Evolutionary conservation across 2,888 invertebrate genomes (phyloP).

Genomic region (Eupithecia exiguata): DNA sequence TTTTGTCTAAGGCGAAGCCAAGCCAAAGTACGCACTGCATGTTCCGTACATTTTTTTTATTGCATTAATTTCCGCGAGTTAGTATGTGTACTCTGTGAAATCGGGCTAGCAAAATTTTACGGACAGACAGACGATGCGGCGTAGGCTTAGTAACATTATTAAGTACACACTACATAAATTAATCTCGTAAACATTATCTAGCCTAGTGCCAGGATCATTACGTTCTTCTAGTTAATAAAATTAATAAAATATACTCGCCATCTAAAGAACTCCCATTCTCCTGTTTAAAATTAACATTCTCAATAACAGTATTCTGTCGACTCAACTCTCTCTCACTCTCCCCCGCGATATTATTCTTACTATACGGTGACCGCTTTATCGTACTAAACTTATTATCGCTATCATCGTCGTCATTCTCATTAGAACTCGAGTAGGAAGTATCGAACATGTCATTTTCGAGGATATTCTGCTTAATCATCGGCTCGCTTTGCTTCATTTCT

Average conservation of each 20-base stretch:
- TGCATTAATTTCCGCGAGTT: no score
- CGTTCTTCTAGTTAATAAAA: background rate
- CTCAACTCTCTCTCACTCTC: constrained; percentile 66
- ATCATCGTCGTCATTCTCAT: constrained; percentile 85
- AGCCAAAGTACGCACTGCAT: background rate
- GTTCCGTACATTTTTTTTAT: background rate
- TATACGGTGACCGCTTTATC: constrained; percentile 87
- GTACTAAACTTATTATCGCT: constrained; percentile 88
- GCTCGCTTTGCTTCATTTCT: constrained; percentile 70
- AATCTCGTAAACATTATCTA: no score
- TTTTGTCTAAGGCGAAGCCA: background rate
- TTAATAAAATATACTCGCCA: constrained; percentile 52
- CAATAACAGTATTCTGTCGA: constrained; percentile 80
- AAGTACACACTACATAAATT: no score
- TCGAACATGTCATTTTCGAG: constrained; percentile 81
- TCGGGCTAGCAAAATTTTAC: no score
- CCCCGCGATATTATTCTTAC: constrained; percentile 73
- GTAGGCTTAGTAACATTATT: no score
- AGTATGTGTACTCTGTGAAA: background rate
- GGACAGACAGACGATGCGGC: no score
- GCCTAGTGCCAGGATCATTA: no score
- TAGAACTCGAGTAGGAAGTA: constrained; percentile 78
- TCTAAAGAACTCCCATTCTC: constrained; percentile 78
- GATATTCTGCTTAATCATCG: constrained; percentile 81
- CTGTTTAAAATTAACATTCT: constrained; percentile 77